phyloP scores from a whole-genome alignment of 2,113 vertebrate species.

The Buteo buteo region DNA sequence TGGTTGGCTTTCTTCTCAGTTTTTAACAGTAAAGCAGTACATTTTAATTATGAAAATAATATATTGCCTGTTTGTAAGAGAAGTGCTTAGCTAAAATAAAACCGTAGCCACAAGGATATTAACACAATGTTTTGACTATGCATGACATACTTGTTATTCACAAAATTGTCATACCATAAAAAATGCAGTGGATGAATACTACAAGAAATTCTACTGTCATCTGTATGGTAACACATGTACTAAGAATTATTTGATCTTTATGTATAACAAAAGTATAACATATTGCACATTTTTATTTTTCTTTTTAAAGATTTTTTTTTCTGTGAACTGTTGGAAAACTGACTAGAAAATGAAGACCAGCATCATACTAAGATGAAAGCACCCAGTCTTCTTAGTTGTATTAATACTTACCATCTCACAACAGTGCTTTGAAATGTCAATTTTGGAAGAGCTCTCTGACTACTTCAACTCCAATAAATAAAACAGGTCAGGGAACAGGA shows the following conservation, averaged over 20 bases:
- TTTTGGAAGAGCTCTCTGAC: neutral
- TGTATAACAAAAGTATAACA: neutral
- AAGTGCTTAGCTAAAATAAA: neutral
- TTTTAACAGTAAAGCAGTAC: neutral
- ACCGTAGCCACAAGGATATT: neutral
- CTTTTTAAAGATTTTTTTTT: neutral
- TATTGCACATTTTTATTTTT: neutral
- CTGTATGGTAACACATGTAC: neutral
- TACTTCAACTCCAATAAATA: neutral
- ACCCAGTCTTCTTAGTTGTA: neutral
- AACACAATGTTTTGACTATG: neutral
- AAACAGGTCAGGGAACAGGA: neutral
- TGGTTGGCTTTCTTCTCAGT: neutral
- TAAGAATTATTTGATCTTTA: neutral
- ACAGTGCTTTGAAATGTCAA: neutral
- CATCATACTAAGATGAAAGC: neutral
- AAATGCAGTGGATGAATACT: neutral
- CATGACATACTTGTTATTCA: neutral
- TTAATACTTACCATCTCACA: neutral
- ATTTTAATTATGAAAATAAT: neutral
- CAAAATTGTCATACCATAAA: neutral
- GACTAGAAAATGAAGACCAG: neutral
- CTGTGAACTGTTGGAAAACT: neutral
- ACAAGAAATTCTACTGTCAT: neutral
- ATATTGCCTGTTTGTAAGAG: neutral